These are phyloP conservation scores for Pollenia labialis DNA, from an alignment of 2,888 invertebrate species.

Conservation along the genomic window DNA sequence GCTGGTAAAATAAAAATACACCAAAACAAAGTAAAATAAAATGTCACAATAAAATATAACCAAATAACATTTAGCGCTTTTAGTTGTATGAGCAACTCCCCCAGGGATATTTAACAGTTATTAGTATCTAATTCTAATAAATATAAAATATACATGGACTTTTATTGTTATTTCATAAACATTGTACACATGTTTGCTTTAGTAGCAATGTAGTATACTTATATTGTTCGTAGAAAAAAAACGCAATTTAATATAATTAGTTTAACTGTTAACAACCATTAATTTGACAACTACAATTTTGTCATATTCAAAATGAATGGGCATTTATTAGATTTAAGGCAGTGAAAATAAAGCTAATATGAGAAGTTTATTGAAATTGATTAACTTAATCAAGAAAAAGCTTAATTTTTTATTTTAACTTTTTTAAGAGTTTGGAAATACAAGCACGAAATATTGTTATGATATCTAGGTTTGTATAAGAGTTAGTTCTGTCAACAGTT, in stretches of 20 bases:
- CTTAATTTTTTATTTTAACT: neutral
- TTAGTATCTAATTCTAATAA: conserved; percentile 62
- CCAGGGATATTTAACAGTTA: conserved; percentile 58
- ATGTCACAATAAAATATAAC: conserved; percentile 52
- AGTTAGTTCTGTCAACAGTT: too few species aligned
- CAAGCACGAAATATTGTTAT: too few species aligned
- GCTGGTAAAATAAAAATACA: conserved; percentile 5
- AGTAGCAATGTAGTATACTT: neutral
- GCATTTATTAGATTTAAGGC: conserved; percentile 15
- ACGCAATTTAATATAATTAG: conserved; percentile 30
- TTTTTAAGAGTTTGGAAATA: neutral
- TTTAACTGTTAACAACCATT: conserved; percentile 31
- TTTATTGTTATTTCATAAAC: conserved; percentile 35
- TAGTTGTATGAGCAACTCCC: conserved; percentile 39
- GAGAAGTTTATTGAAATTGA: neutral
- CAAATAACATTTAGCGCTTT: conserved; percentile 30
- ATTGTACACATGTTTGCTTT: neutral
- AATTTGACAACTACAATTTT: conserved; percentile 36
- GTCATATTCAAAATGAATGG: conserved; percentile 3
- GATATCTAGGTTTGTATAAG: too few species aligned
- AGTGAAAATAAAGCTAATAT: neutral
- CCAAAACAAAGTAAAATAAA: neutral
- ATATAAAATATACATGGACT: conserved; percentile 40
- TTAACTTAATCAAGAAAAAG: neutral
- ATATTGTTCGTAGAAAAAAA: neutral